Percentiles rank a stretch among this genome's conserved stretches.
Conservation (phyloP, 1,140 invertebrate species). For the Nebria ingens region DNA sequence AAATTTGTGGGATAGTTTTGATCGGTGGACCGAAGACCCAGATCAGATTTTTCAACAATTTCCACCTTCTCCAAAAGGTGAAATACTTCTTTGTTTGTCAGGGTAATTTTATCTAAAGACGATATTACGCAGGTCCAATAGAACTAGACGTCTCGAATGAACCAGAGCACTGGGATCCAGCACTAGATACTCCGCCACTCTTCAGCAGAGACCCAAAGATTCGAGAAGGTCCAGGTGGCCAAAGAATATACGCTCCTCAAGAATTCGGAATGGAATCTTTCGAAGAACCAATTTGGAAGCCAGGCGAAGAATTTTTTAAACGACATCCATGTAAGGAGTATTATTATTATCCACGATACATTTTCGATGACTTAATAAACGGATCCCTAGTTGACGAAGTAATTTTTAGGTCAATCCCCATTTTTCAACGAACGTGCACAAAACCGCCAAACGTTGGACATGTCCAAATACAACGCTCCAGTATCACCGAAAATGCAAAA, state of each 20-base stretch:
- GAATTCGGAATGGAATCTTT: slow-evolving; percentile 1
- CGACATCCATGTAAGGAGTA: background rate
- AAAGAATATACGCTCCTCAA: background rate
- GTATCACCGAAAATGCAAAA: background rate
- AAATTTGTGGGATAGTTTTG: background rate
- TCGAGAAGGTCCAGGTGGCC: background rate
- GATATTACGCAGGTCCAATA: too few relatives aligned
- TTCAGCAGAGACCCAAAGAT: background rate
- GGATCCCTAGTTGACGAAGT: too few relatives aligned
- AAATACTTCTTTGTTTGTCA: too few relatives aligned
- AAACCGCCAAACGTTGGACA: background rate
- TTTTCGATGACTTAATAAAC: too few relatives aligned
- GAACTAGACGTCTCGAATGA: background rate
- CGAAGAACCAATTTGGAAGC: background rate
- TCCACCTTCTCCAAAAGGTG: background rate
- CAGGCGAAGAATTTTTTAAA: background rate
- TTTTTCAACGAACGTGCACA: background rate
- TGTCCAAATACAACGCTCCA: background rate
- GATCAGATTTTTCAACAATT: background rate
- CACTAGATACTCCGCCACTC: background rate
- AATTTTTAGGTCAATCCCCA: too few relatives aligned
- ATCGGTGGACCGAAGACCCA: background rate
- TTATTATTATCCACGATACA: too few relatives aligned
- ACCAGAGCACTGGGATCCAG: background rate
- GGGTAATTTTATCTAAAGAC: too few relatives aligned